Conservation (phyloP, 2,888 invertebrate species). For the Ectemnius lituratus region DNA sequence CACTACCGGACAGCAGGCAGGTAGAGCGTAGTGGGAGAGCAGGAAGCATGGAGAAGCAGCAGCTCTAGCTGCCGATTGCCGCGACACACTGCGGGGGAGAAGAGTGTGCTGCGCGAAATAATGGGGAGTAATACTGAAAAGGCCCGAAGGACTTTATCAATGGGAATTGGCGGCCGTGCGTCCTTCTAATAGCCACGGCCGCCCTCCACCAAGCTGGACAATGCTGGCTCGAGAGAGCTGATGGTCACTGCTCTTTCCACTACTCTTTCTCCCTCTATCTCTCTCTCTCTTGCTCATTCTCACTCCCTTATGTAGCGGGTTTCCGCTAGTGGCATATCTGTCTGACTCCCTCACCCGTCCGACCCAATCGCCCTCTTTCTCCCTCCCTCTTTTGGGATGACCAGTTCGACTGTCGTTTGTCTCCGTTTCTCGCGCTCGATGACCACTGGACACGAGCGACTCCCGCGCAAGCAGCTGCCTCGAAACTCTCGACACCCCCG, state of each 20-base stretch:
- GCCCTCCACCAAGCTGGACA: slow-evolving; percentile 54
- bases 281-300: slow-evolving; percentile 32
- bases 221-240: slow-evolving; percentile 46
- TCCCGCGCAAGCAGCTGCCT: slow-evolving; percentile 46
- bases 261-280: slow-evolving; percentile 23
- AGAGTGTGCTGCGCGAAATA: slow-evolving; percentile 42
- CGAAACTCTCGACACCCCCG: slow-evolving; percentile 58
- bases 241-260: slow-evolving; percentile 45
- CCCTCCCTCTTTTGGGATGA: slow-evolving; percentile 38
- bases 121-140: slow-evolving; percentile 66
- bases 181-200: slow-evolving; percentile 67
- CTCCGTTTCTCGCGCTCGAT: slow-evolving; percentile 40
- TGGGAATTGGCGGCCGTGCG: slow-evolving; percentile 65
- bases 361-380: slow-evolving; percentile 13
- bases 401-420: not conserved
- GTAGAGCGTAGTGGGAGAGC: slow-evolving; percentile 19
- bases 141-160: slow-evolving; percentile 67
- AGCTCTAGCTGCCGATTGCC: slow-evolving; percentile 11
- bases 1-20: slow-evolving; percentile 6
- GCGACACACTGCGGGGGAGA: slow-evolving; percentile 17
- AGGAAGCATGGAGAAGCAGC: not conserved
- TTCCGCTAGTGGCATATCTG: not conserved
- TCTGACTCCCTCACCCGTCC: not conserved
- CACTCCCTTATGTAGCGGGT: not conserved
- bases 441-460: slow-evolving; percentile 47